Evolutionary conservation across 1,140 invertebrate genomes (phyloP).

Genomic region (Bilobella aurantiaca): DNA sequence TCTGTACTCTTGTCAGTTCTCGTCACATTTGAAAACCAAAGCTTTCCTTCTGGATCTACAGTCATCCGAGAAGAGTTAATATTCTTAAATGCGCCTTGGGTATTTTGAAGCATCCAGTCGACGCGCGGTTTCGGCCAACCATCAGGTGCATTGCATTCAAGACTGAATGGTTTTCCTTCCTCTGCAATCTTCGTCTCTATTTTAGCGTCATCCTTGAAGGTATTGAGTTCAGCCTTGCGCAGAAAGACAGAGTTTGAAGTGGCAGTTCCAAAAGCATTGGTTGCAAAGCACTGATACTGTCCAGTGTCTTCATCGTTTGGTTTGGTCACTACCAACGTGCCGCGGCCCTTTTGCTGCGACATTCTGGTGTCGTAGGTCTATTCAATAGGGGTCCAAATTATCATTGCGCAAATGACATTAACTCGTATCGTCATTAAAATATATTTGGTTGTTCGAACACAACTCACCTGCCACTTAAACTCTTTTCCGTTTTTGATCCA

Average conservation of each 20-base stretch:
- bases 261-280: conserved; percentile 72
- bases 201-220: conserved; percentile 68
- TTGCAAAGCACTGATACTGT: conserved; percentile 94
- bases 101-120: conserved; percentile 76
- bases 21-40: conserved; percentile 91
- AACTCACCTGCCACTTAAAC: conserved; percentile 42
- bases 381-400: conserved; percentile 47
- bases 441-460: too few species aligned
- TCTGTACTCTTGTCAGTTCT: conserved; percentile 65
- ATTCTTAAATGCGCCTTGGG: conserved; percentile 64
- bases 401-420: background rate
- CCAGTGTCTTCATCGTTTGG: conserved; percentile 65
- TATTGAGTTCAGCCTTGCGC: conserved; percentile 84
- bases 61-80: conserved; percentile 90
- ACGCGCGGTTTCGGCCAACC: conserved; percentile 89
- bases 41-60: conserved; percentile 80
- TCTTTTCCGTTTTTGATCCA: conserved; percentile 94
- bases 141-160: conserved; percentile 79
- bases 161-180: conserved; percentile 76
- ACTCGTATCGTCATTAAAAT: background rate
- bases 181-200: conserved; percentile 51
- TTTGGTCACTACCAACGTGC: conserved; percentile 77
- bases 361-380: conserved; percentile 86
- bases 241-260: conserved; percentile 91
- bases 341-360: conserved; percentile 78